Evolutionary conservation across 1,140 invertebrate genomes (phyloP), one percentile per base, ranked within the genome.

Genomic region (Sarcophaga bullata): DNA sequence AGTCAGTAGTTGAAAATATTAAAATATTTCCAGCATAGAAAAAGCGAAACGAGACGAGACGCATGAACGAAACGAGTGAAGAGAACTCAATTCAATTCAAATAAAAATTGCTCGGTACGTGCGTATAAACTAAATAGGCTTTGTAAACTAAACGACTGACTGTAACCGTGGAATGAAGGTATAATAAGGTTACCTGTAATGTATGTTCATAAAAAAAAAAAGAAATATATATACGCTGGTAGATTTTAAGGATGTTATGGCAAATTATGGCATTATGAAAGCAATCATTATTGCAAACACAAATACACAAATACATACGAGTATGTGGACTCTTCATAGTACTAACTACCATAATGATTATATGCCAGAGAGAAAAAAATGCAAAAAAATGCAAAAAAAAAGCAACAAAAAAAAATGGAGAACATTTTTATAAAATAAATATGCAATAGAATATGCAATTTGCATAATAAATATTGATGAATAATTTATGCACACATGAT

Each of bases 401-500:
- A 58, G n/a, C 15, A 58, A 13, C 54, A 58, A 13, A 58, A 4
- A 58, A 37, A 37, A 58, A 58, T 15, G 7, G n/a, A 13, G 11
- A 58, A 58, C 54, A 58, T 58, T 58, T n/a, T 62, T 62, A 49
- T 78, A 50, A 72, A 25, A 78, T 78, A 78, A 78, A 78, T 50
- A 49, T 78, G 50, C 17, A 78, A 78, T 78, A 50, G 75, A 52
- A 78, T 78, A 78, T 78, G 75, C 75, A 78, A 78, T 78, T 78
- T 78, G 75, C 75, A 78, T 78, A 78, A 78, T 78, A 78, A 78
- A 78, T 78, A 78, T 78, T 78, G 75, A 78, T 78, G 75, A 78
- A 78, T 52, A 52, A 78, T 78, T 78, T 78, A 78, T 78, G 19
- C 62, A 68, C 17, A 52, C 50, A 10, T 10, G 13, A 52, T 52